phyloP scores from a whole-genome alignment of 1,140 invertebrate genomes.

The Diorhabda sublineata region DNA sequence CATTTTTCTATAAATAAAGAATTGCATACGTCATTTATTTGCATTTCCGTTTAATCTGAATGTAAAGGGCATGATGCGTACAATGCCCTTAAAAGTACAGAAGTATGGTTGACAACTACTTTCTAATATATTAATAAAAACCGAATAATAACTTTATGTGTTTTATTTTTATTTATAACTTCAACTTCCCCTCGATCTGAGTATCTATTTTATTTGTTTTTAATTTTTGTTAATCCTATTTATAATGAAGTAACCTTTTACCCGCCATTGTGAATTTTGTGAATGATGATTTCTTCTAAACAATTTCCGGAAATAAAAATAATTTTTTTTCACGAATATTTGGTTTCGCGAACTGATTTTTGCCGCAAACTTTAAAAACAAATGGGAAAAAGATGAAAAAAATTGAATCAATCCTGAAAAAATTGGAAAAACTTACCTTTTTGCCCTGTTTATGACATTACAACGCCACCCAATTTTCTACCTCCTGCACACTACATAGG shows the following conservation, averaged over 20 bases:
- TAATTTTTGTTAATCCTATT: slow-evolving; percentile 26
- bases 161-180: no score
- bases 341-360: background rate
- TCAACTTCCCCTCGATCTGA: background rate
- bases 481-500: slow-evolving; percentile 46
- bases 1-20: slow-evolving; percentile 13
- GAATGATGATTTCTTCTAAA: slow-evolving; percentile 32
- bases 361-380: background rate
- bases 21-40: slow-evolving; percentile 16
- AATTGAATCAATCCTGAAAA: slow-evolving; percentile 13
- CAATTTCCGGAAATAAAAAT: slow-evolving; percentile 1
- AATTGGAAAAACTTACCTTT: slow-evolving; percentile 50
- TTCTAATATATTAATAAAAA: slow-evolving; percentile 17
- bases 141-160: no score
- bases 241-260: slow-evolving; percentile 36
- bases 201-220: background rate
- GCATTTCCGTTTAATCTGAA: slow-evolving; percentile 9
- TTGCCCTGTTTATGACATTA: slow-evolving; percentile 54
- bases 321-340: background rate
- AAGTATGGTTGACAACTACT: slow-evolving; percentile 26
- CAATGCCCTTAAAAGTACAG: slow-evolving; percentile 35
- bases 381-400: background rate
- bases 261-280: slow-evolving; percentile 44
- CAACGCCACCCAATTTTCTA: slow-evolving; percentile 55
- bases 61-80: slow-evolving; percentile 13